Base-by-base conservation (phyloP, 2,888 invertebrate species). In the Mellilla xanthometata region DNA sequence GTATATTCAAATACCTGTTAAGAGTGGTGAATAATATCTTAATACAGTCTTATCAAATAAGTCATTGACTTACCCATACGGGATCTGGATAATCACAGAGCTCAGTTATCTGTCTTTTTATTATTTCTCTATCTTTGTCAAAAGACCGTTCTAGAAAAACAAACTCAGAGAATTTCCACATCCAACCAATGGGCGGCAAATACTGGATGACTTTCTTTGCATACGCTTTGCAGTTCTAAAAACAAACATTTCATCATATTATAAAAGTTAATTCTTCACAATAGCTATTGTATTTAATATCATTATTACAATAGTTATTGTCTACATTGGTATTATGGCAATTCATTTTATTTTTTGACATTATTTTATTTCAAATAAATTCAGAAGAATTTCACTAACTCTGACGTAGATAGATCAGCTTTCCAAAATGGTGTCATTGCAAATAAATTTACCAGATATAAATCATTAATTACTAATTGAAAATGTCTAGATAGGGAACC, bases 101-200 rank as follows among this genome's bases (percentile, higher is more conserved):
- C 79, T 95, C 94, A 53, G 92, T 92, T 49, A 98, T 93, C 82
- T 97, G 97, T 28, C 86, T 86, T 54, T 93, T 92, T 62, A 99
- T 95, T 49, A 93, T 94, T 68, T 94, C 93, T 75, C 93, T 95
- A 81, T 99, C 99, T 79, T 97, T 96, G 40, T 97, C 95, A 91
- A 95, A 98, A 56, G 95, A 95, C 60, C 98, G 92, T 76, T 97
- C 97, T 45, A 99, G 91, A 85, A 98, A 98, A 51, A 98, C 96
- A 83, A 96, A 96, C 77, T 98, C 98, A 0, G 96, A 95, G 78
- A 97, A 96, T 86, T 96, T 96, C 97, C 98, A 99, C 65, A 95
- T 95, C 98, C 98, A 99, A 23, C 98, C 98, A 60, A 98, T 93
- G 6, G 97, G 94, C 13, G 99, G 99, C 55, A 98, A 91, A 76